Evolutionary conservation across 2,888 invertebrate species (phyloP).

Genomic region (Philonicus albiceps): DNA sequence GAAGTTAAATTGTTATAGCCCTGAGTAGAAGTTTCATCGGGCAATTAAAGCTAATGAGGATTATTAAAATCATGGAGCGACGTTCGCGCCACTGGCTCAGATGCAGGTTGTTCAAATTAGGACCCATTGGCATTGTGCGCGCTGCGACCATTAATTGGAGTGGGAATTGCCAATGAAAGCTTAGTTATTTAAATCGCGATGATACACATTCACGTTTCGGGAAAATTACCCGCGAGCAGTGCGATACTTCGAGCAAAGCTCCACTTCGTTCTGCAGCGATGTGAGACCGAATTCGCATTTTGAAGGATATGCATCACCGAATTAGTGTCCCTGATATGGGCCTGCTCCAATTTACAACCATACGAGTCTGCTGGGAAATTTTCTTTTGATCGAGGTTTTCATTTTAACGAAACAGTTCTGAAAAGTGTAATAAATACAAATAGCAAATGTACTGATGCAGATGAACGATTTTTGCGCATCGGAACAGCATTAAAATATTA

Average conservation of each 20-base stretch:
- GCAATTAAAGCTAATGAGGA: conserved; percentile 27
- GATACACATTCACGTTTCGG: neutral
- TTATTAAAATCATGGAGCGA: conserved; percentile 16
- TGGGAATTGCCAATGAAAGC: neutral
- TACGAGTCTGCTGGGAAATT: neutral
- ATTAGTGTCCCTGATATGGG: neutral
- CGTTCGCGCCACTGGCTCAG: neutral
- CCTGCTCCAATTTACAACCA: neutral
- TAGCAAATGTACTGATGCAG: neutral
- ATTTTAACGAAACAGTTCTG: neutral
- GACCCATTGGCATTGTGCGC: neutral
- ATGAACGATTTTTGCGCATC: neutral
- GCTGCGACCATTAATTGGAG: conserved; percentile 5
- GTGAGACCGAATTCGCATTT: neutral
- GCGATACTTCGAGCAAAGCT: neutral
- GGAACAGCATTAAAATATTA: neutral
- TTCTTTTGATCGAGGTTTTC: neutral
- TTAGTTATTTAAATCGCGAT: neutral
- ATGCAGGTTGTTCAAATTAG: conserved; percentile 1
- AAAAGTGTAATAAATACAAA: neutral
- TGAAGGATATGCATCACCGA: neutral
- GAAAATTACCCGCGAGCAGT: neutral
- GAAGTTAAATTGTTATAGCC: neutral
- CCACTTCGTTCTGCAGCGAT: neutral
- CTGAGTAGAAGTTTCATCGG: neutral